phyloP scores from a whole-genome alignment of 2,113 vertebrate genomes.

The Pterophyllum scalare region DNA sequence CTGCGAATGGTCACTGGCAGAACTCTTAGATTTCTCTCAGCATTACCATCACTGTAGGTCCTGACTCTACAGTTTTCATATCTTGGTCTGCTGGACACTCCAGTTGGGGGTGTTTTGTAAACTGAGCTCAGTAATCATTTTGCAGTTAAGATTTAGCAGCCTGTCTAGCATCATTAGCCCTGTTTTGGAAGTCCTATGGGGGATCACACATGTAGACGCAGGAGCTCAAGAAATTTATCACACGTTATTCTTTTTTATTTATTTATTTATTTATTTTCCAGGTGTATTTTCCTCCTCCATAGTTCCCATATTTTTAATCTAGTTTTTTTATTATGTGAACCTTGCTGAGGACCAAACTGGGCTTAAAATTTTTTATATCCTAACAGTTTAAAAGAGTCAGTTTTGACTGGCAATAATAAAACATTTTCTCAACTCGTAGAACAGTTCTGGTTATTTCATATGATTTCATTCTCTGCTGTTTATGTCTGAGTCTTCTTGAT shows the following conservation, averaged over 20 bases:
- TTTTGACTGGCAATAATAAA: background rate
- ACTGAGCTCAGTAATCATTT: slow-evolving; percentile 66
- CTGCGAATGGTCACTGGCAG: background rate
- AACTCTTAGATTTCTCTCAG: slow-evolving; percentile 18
- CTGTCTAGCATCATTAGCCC: slow-evolving; percentile 66
- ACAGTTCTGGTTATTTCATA: background rate
- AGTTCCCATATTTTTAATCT: background rate
- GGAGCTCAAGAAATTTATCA: slow-evolving; percentile 37
- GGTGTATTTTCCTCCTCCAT: slow-evolving; percentile 23
- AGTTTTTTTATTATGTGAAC: background rate
- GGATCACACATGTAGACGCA: slow-evolving; percentile 15
- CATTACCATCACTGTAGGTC: slow-evolving; percentile 10
- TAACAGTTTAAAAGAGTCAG: background rate
- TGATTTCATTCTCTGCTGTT: background rate
- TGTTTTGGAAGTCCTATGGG: slow-evolving; percentile 51
- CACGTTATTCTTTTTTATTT: background rate
- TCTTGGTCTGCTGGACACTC: slow-evolving; percentile 28
- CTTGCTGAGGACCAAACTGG: background rate
- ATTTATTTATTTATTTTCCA: slow-evolving; percentile 23
- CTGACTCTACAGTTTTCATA: slow-evolving; percentile 23
- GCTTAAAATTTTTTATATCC: background rate
- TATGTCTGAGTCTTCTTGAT: background rate
- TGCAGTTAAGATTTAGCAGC: slow-evolving; percentile 57
- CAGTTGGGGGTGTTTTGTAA: slow-evolving; percentile 56
- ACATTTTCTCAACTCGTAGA: background rate